A percentile compares a stretch with the other conserved stretches of the same genome.
Evolutionary conservation across 1,140 invertebrate species (phyloP).

Genomic region (Pentalonia nigronervosa): DNA sequence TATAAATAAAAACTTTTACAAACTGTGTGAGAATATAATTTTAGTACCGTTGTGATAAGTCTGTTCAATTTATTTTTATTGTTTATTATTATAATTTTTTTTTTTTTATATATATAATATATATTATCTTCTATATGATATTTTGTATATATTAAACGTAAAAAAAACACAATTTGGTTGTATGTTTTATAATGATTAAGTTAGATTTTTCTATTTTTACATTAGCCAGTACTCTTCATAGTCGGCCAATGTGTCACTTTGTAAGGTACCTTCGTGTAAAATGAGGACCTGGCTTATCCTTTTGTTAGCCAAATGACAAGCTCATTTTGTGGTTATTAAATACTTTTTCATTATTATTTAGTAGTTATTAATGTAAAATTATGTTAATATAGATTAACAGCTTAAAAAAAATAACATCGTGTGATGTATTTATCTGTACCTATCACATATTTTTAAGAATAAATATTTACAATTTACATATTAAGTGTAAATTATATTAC

Average conservation of each 20-base stretch:
- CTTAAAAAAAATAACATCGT: background rate
- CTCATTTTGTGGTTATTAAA: slow-evolving; percentile 14
- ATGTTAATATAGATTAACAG: background rate
- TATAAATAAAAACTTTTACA: background rate
- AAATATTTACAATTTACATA: background rate
- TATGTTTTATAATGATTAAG: slow-evolving; percentile 49
- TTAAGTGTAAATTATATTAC: background rate
- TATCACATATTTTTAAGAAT: slow-evolving; percentile 37
- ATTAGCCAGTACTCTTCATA: slow-evolving; percentile 5
- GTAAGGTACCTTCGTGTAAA: background rate
- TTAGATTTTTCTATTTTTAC: slow-evolving; percentile 34
- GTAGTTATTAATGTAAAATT: background rate
- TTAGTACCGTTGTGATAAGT: slow-evolving; percentile 49
- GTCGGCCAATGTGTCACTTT: background rate
- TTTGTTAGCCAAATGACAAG: slow-evolving; percentile 24
- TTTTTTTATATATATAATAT: slow-evolving; percentile 31
- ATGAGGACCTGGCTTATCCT: slow-evolving; percentile 15
- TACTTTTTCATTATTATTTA: slow-evolving; percentile 24
- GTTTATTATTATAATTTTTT: slow-evolving; percentile 28
- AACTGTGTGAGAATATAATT: background rate
- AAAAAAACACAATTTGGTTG: slow-evolving; percentile 4
- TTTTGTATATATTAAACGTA: background rate
- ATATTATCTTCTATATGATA: background rate
- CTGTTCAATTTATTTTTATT: slow-evolving; percentile 1
- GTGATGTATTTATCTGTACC: slow-evolving; percentile 22